These are phyloP conservation scores for Oophaga sylvatica DNA, from an alignment of 2,797 vertebrate species.

Conservation along the genomic window DNA sequence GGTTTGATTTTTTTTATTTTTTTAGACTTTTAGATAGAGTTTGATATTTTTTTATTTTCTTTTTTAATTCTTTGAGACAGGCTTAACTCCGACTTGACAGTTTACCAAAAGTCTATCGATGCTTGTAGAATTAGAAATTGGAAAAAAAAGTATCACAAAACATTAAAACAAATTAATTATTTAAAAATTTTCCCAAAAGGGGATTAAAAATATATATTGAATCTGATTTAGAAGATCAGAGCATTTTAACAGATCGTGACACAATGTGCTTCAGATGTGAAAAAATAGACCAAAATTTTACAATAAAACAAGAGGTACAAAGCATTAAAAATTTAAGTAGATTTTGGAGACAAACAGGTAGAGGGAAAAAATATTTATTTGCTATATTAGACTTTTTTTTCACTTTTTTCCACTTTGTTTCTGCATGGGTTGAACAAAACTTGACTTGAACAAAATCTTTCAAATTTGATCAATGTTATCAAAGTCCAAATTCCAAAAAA, in stretches of 20 bases:
- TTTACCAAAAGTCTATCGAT: not conserved
- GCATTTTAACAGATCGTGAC: not conserved
- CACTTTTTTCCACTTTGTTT: not conserved
- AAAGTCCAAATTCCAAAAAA: too few species aligned
- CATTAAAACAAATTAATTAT: not conserved
- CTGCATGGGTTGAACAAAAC: not conserved
- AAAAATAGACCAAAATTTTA: not conserved
- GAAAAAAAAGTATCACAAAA: not conserved
- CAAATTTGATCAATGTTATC: too few species aligned
- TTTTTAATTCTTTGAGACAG: not conserved
- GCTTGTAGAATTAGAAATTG: not conserved
- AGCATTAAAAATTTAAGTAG: not conserved
- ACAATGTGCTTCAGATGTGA: not conserved
- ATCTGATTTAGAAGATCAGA: not conserved
- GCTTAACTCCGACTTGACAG: not conserved
- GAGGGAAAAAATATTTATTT: not conserved
- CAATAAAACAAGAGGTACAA: not conserved
- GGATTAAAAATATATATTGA: too few species aligned
- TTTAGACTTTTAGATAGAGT: not conserved
- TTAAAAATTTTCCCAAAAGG: too few species aligned
- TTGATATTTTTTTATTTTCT: not conserved
- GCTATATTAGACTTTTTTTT: not conserved
- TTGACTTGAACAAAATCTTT: not conserved
- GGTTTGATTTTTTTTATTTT: not conserved
- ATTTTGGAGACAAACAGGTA: not conserved